Evolutionary conservation across 2,888 invertebrate genomes (phyloP).

Genomic region (Exocentrus adspersus): DNA sequence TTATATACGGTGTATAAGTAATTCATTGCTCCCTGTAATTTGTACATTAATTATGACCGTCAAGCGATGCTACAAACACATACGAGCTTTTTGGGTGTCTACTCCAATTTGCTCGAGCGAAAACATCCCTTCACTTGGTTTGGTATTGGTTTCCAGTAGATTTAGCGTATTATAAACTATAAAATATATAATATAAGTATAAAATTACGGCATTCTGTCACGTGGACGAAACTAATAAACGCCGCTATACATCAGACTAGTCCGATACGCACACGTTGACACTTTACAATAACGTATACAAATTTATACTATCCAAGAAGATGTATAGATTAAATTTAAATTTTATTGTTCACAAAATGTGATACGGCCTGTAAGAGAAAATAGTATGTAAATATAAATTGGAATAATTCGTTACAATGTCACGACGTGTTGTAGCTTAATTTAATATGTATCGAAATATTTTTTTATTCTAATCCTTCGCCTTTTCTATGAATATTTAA

Average conservation of each 20-base stretch:
- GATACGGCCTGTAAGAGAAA: slow-evolving; percentile 14
- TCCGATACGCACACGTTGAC: slow-evolving; percentile 13
- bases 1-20: slow-evolving; percentile 51
- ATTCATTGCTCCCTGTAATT: slow-evolving; percentile 52
- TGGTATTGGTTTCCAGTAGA: slow-evolving; percentile 30
- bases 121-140: slow-evolving; percentile 28
- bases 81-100: slow-evolving; percentile 21
- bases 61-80: slow-evolving; percentile 24
- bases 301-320: slow-evolving; percentile 24
- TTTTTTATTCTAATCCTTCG: slow-evolving; percentile 6
- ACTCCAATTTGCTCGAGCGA: slow-evolving; percentile 21
- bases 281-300: slow-evolving; percentile 16
- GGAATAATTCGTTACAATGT: slow-evolving; percentile 22
- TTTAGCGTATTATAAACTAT: slow-evolving; percentile 33
- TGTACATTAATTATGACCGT: slow-evolving; percentile 47
- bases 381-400: slow-evolving; percentile 31
- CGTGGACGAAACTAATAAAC: too few relatives aligned
- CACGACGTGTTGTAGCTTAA: slow-evolving; percentile 14
- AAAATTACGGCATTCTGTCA: too few relatives aligned
- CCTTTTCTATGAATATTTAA: slow-evolving; percentile 21
- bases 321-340: slow-evolving; percentile 26
- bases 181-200: too few relatives aligned
- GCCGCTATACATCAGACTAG: slow-evolving; percentile 13
- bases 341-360: slow-evolving; percentile 25
- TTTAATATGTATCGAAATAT: slow-evolving; percentile 30